Percentiles rank a stretch among this genome's conserved stretches.
phyloP scores from a whole-genome alignment of 2,113 vertebrate species.

The Atlantisia rogersi region DNA sequence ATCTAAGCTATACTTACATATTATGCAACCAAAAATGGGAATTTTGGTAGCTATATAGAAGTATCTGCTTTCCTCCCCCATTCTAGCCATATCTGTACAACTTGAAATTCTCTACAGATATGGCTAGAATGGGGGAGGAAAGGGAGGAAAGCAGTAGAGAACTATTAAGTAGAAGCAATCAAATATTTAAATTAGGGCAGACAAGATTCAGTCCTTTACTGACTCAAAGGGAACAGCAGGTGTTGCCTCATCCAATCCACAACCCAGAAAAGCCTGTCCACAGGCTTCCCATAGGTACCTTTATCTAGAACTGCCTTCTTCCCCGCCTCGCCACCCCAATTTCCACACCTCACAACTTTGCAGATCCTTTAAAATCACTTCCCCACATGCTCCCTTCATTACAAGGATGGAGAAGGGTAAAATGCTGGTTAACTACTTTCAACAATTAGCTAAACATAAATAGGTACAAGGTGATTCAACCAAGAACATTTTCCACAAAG shows the following conservation, averaged over 20 bases:
- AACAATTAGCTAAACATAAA: background rate
- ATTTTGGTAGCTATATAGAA: background rate
- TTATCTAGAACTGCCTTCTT: background rate
- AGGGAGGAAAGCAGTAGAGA: background rate
- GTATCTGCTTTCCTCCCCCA: background rate
- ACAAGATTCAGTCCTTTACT: background rate
- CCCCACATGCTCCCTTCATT: too few relatives aligned
- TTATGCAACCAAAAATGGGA: background rate
- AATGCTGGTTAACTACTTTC: background rate
- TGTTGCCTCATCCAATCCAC: background rate
- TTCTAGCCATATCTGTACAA: background rate
- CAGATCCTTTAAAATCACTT: background rate
- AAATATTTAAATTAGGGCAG: background rate
- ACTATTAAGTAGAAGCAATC: background rate
- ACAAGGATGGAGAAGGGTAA: background rate
- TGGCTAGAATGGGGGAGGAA: too few relatives aligned
- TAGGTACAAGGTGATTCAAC: background rate
- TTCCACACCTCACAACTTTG: background rate
- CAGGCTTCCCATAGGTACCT: background rate
- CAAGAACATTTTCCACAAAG: background rate
- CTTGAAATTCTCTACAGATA: too few relatives aligned
- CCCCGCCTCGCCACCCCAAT: rapidly evolving
- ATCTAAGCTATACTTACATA: background rate
- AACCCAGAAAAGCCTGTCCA: background rate
- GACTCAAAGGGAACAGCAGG: background rate